Conservation (phyloP, 2,797 vertebrate species). For the Sebastes flavidus region DNA sequence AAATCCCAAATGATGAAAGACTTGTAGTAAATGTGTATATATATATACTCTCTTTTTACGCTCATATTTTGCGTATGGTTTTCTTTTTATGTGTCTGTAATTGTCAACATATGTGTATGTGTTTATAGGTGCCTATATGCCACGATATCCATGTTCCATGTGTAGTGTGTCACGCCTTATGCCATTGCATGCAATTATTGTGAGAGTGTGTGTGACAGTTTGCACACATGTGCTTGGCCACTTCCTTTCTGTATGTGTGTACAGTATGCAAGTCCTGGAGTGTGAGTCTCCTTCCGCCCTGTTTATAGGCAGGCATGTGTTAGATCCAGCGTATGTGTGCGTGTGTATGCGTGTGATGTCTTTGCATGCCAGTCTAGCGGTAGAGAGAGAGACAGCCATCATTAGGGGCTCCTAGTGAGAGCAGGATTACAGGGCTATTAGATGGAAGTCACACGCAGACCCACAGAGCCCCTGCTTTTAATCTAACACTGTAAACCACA, state of each 20-base stretch:
- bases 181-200: slow-evolving; percentile 34
- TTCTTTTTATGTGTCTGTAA: slow-evolving; percentile 19
- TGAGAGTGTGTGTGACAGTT: slow-evolving; percentile 25
- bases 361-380: slow-evolving; percentile 52
- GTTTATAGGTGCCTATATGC: slow-evolving; percentile 8
- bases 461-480: slow-evolving; percentile 63
- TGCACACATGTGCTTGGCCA: slow-evolving; percentile 16
- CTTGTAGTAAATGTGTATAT: background rate
- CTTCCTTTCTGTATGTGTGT: slow-evolving; percentile 23
- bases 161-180: slow-evolving; percentile 18
- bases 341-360: slow-evolving; percentile 34
- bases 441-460: slow-evolving; percentile 71
- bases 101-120: slow-evolving; percentile 22
- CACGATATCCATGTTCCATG: slow-evolving; percentile 23
- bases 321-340: slow-evolving; percentile 27
- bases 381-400: slow-evolving; percentile 54
- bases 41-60: background rate
- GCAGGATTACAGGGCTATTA: slow-evolving; percentile 72
- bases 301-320: slow-evolving; percentile 54
- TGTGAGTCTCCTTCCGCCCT: slow-evolving; percentile 38
- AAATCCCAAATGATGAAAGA: background rate
- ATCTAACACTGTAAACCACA: slow-evolving; percentile 66
- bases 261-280: slow-evolving; percentile 7
- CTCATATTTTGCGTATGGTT: background rate
- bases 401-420: slow-evolving; percentile 67